Evolutionary conservation across 1,140 invertebrate genomes (phyloP).

Genomic region (Cotesia typhae): DNA sequence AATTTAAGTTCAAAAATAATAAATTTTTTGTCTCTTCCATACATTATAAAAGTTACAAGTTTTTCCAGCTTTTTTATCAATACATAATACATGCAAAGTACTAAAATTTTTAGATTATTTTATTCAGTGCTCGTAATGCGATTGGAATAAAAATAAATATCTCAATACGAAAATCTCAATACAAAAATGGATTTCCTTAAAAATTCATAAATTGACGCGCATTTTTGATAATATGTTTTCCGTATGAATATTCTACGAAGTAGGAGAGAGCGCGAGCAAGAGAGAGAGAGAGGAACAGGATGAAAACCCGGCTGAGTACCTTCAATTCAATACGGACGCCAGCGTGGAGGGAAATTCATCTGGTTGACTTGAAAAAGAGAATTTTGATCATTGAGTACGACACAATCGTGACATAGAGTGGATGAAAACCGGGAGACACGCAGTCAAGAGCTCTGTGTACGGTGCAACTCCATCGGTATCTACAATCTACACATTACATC

Average conservation of each 20-base stretch:
- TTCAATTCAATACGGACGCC: neutral
- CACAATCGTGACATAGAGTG: constrained; percentile 26
- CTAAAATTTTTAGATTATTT: too few relatives aligned
- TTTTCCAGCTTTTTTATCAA: too few relatives aligned
- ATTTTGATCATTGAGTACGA: constrained; percentile 27
- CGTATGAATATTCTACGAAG: neutral
- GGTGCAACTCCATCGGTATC: neutral
- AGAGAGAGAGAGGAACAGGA: too few relatives aligned
- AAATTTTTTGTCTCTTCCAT: too few relatives aligned
- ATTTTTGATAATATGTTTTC: constrained; percentile 3
- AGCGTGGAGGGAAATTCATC: constrained; percentile 23
- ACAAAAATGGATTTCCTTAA: neutral
- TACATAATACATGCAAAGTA: too few relatives aligned
- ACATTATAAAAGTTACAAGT: too few relatives aligned
- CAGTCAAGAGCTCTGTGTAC: neutral
- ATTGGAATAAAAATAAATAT: too few relatives aligned
- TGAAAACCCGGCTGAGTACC: neutral
- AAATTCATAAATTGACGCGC: neutral
- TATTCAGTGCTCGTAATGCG: too few relatives aligned
- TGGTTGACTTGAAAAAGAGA: constrained; percentile 15
- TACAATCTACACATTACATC: neutral
- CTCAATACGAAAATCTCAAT: too few relatives aligned
- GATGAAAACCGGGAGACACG: constrained; percentile 21
- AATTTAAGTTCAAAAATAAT: too few relatives aligned
- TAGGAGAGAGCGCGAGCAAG: too few relatives aligned